Evolutionary conservation across 2,888 invertebrate genomes (phyloP).

Genomic region (Sinhomidia bicolor): DNA sequence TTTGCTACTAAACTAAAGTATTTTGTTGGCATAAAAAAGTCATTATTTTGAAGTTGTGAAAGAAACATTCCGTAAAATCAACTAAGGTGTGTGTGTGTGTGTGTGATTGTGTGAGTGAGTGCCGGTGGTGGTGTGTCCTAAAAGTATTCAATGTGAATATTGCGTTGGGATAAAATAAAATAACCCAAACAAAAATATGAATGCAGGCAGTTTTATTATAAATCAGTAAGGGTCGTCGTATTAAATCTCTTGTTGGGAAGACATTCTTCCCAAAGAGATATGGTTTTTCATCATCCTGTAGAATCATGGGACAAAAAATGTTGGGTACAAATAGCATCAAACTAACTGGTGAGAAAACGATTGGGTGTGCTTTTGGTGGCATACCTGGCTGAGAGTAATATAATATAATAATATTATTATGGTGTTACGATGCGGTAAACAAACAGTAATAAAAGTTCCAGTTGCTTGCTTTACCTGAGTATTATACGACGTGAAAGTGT

Average conservation of each 20-base stretch:
- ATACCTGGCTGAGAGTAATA: slow-evolving; percentile 33
- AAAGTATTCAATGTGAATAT: neutral
- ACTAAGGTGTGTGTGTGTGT: slow-evolving; percentile 44
- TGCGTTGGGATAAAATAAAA: neutral
- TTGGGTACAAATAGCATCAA: slow-evolving; percentile 4
- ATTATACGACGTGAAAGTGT: neutral
- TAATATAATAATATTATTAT: slow-evolving; percentile 13
- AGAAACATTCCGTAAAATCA: slow-evolving; percentile 46
- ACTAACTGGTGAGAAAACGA: slow-evolving; percentile 1
- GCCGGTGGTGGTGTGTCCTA: neutral
- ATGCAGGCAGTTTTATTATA: neutral
- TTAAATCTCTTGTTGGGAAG: slow-evolving; percentile 18
- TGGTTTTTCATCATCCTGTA: slow-evolving; percentile 27
- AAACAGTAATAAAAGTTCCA: slow-evolving; percentile 64
- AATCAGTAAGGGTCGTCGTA: slow-evolving; percentile 37
- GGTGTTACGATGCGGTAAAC: slow-evolving; percentile 57
- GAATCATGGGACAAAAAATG: slow-evolving; percentile 39
- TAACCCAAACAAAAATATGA: slow-evolving; percentile 22
- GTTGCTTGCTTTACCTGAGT: neutral
- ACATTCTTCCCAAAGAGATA: slow-evolving; percentile 14
- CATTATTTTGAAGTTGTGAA: slow-evolving; percentile 29
- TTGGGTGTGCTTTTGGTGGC: slow-evolving; percentile 39
- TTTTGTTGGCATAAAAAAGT: slow-evolving; percentile 29
- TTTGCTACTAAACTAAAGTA: too few relatives aligned
- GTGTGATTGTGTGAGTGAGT: neutral